phyloP scores from a whole-genome alignment of 2,113 vertebrate species.

The Aldabrachelys gigantea region DNA sequence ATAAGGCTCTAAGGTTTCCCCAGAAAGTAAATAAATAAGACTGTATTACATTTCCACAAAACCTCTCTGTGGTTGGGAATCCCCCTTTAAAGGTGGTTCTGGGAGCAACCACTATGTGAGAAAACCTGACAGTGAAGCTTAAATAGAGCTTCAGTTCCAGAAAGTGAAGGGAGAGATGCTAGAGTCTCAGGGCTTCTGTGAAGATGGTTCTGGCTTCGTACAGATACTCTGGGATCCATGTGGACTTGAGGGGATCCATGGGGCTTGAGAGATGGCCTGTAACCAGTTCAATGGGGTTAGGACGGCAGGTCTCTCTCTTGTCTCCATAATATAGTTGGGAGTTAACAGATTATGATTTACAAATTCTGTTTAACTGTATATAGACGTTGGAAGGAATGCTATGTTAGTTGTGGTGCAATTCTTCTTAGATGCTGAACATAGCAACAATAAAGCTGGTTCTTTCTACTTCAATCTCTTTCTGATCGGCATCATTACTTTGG shows the following conservation, averaged over 20 bases:
- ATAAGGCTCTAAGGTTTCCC: not conserved
- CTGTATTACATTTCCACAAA: not conserved
- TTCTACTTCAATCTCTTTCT: not conserved
- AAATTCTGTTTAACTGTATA: not conserved
- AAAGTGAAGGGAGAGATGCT: not conserved
- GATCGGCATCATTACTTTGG: not conserved
- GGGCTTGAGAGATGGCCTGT: not conserved
- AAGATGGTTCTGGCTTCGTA: not conserved
- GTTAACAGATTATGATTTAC: not conserved
- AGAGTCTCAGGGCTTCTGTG: not conserved
- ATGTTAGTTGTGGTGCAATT: not conserved
- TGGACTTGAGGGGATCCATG: not conserved
- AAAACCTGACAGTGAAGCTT: not conserved
- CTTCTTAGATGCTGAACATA: not conserved
- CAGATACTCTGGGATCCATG: not conserved
- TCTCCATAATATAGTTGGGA: not conserved
- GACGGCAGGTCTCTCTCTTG: not conserved
- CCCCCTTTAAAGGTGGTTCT: rapidly evolving
- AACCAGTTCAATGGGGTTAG: not conserved
- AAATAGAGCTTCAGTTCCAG: not conserved
- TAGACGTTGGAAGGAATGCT: not conserved
- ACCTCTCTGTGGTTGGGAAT: not conserved
- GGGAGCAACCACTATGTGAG: not conserved
- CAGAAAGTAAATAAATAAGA: not conserved
- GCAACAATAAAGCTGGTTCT: not conserved